Percentiles rank a stretch among this genome's conserved stretches.
phyloP scores from a whole-genome alignment of 2,888 invertebrate species.

The Junonia oenone region DNA sequence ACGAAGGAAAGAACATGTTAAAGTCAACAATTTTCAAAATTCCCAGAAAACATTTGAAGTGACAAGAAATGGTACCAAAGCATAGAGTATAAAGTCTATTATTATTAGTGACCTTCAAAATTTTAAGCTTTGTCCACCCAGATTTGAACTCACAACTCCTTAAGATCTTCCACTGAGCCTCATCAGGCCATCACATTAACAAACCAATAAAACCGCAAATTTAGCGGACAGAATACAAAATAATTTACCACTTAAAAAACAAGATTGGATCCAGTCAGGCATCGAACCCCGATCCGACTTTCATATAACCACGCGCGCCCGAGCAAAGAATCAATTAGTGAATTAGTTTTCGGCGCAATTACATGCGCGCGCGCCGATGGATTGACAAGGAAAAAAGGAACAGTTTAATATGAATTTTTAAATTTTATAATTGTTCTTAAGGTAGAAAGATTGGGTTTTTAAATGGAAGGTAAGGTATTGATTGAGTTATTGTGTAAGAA shows the following conservation, averaged over 20 bases:
- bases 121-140: no score
- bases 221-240: not conserved
- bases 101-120: no score
- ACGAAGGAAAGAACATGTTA: no score
- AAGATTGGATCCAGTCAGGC: constrained; percentile 14
- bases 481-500: no score
- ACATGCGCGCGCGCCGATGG: constrained; percentile 23
- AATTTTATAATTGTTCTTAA: not conserved
- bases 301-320: constrained; percentile 26
- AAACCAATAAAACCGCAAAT: not conserved
- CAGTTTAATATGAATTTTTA: constrained; percentile 1
- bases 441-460: not conserved
- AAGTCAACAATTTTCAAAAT: no score
- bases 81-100: no score
- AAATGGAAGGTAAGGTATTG: no score
- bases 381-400: constrained; percentile 13
- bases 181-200: no score
- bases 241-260: not conserved
- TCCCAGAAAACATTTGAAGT: no score
- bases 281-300: constrained; percentile 20
- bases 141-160: no score
- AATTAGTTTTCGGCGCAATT: constrained; percentile 30
- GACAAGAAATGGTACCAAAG: no score
- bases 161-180: no score
- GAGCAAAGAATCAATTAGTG: constrained; percentile 31